Conservation (phyloP, 2,888 invertebrate genomes). For the Buathra laborator region DNA sequence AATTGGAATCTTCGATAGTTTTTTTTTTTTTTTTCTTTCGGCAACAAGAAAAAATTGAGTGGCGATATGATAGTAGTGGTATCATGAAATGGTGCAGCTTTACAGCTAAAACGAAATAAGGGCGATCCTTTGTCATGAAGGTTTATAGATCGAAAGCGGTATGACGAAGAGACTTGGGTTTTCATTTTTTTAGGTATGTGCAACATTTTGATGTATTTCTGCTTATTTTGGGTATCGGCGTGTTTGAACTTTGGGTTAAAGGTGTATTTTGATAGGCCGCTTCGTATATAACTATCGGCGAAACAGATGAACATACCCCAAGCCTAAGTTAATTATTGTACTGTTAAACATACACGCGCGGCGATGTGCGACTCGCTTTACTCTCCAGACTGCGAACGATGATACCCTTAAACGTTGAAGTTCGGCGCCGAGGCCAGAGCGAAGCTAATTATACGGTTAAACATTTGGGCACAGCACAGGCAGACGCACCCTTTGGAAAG, state of each 20-base stretch:
- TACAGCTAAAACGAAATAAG: too few relatives aligned
- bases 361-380: slow-evolving; percentile 23
- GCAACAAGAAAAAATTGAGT: too few relatives aligned
- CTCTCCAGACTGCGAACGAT: neutral
- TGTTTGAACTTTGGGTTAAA: neutral
- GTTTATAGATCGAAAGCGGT: neutral
- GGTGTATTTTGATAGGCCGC: neutral
- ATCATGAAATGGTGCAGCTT: too few relatives aligned
- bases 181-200: neutral
- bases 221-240: neutral
- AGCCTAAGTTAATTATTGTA: slow-evolving; percentile 34
- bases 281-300: neutral
- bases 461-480: slow-evolving; percentile 36
- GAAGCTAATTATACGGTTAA: slow-evolving; percentile 57
- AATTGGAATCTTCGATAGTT: neutral
- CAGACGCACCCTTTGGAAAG: neutral
- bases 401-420: slow-evolving; percentile 55
- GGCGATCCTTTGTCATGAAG: too few relatives aligned
- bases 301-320: neutral
- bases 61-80: too few relatives aligned
- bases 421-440: slow-evolving; percentile 27
- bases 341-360: slow-evolving; percentile 33
- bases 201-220: neutral
- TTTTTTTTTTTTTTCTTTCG: too few relatives aligned
- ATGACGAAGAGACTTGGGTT: neutral